Evolutionary conservation across 1,140 invertebrate species (phyloP).

Genomic region (Galleria mellonella): DNA sequence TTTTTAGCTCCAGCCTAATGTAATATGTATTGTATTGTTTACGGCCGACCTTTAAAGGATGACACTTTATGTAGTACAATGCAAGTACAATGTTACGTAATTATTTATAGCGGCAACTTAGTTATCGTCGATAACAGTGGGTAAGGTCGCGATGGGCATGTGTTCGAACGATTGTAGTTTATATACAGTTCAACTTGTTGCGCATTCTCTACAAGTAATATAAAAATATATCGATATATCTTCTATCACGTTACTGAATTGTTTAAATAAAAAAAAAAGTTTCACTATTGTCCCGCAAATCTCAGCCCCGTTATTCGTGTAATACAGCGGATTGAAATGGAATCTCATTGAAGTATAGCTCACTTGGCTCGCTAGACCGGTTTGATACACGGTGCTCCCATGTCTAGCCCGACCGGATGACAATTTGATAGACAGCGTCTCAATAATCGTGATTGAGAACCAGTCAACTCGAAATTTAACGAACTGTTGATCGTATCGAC

Average conservation of each 20-base stretch:
- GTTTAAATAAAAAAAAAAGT: slow-evolving; percentile 18
- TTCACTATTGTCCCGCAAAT: slow-evolving; percentile 23
- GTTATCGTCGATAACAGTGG: slow-evolving; percentile 27
- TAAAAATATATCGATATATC: neutral
- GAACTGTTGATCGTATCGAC: neutral
- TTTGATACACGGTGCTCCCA: slow-evolving; percentile 42
- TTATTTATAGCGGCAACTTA: slow-evolving; percentile 24
- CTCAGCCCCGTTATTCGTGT: slow-evolving; percentile 57
- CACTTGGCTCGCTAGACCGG: slow-evolving; percentile 44
- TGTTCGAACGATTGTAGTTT: slow-evolving; percentile 14
- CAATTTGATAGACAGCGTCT: slow-evolving; percentile 53
- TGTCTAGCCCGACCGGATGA: slow-evolving; percentile 47
- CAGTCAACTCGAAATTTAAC: slow-evolving; percentile 4
- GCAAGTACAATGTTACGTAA: slow-evolving; percentile 26
- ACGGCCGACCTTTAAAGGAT: slow-evolving; percentile 8
- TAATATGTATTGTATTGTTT: slow-evolving; percentile 6
- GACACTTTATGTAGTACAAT: slow-evolving; percentile 4
- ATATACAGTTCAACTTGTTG: slow-evolving; percentile 27
- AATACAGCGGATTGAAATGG: slow-evolving; percentile 68
- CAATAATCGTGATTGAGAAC: slow-evolving; percentile 25
- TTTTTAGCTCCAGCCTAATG: neutral
- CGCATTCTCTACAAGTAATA: slow-evolving; percentile 16
- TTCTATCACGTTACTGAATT: slow-evolving; percentile 13
- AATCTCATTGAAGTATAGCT: slow-evolving; percentile 67
- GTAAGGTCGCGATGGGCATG: slow-evolving; percentile 35